Conservation (phyloP, 2,113 vertebrate genomes). For the Ictalurus punctatus region DNA sequence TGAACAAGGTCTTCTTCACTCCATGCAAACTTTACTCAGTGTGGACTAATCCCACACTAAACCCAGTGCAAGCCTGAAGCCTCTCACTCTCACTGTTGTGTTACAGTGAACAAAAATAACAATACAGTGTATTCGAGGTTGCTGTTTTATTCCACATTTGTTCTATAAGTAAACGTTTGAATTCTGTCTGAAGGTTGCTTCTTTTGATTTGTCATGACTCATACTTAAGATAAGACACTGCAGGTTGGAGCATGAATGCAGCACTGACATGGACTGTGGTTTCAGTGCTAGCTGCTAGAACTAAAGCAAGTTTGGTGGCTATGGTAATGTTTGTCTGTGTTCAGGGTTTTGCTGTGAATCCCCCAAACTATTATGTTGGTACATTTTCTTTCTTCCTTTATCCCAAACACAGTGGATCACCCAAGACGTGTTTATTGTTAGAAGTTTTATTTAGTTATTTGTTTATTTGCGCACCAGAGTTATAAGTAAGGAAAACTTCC, state of each 20-base stretch:
- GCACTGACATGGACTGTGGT: conserved; percentile 8
- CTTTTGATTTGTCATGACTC: conserved; percentile 8
- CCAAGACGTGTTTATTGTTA: background rate
- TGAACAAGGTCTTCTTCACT: background rate
- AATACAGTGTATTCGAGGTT: background rate
- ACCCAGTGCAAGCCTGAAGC: background rate
- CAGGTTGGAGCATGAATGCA: conserved; percentile 36
- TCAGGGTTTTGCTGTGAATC: background rate
- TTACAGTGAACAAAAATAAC: background rate
- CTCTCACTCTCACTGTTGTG: background rate
- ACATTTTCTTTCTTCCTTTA: background rate
- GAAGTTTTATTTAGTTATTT: background rate
- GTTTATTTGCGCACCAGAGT: background rate
- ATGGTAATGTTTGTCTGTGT: no score
- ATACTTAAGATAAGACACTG: conserved; percentile 3
- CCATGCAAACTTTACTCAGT: background rate
- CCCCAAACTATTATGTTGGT: background rate
- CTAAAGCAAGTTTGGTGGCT: background rate
- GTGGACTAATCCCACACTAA: background rate
- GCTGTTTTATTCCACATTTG: background rate
- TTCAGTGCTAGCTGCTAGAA: background rate
- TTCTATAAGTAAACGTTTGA: background rate
- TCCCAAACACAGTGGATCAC: background rate
- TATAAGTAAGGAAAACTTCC: background rate
- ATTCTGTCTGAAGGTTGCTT: background rate